Conservation (phyloP, 2,797 vertebrate genomes). For the Lithobates pipiens region DNA sequence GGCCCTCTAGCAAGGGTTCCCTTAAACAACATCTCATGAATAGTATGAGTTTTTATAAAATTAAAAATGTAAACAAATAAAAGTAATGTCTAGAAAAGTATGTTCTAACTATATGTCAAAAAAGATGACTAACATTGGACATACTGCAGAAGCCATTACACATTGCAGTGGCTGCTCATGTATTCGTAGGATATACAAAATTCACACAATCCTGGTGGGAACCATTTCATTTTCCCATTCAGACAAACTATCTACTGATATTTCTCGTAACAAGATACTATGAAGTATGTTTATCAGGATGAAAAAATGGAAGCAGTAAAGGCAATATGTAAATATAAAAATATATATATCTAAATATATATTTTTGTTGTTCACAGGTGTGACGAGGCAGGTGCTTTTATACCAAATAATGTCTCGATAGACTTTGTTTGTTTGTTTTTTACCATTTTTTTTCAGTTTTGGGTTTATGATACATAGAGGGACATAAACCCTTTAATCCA, state of each 20-base stretch:
- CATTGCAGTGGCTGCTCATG: too few species aligned
- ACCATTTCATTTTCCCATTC: neutral
- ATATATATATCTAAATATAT: conserved; percentile 56
- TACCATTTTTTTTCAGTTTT: conserved; percentile 40
- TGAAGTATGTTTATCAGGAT: conserved; percentile 59
- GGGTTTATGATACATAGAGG: conserved; percentile 55
- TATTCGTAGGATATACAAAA: neutral
- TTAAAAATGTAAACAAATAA: neutral
- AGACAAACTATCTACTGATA: neutral
- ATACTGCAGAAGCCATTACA: neutral
- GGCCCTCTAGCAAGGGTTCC: neutral
- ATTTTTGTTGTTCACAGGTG: conserved; percentile 50
- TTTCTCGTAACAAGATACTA: conserved; percentile 49
- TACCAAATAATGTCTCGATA: conserved; percentile 47
- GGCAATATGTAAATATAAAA: conserved; percentile 59
- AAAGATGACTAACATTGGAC: neutral
- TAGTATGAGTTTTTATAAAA: neutral
- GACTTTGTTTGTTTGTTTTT: conserved; percentile 21
- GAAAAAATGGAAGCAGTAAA: conserved; percentile 60
- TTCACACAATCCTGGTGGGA: neutral
- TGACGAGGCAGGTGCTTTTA: conserved; percentile 52
- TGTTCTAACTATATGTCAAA: neutral
- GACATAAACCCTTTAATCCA: conserved; percentile 48
- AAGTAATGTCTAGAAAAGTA: neutral
- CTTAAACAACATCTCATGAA: neutral